Conservation (phyloP, 2,888 invertebrate species). For the Agrochola circellaris region DNA sequence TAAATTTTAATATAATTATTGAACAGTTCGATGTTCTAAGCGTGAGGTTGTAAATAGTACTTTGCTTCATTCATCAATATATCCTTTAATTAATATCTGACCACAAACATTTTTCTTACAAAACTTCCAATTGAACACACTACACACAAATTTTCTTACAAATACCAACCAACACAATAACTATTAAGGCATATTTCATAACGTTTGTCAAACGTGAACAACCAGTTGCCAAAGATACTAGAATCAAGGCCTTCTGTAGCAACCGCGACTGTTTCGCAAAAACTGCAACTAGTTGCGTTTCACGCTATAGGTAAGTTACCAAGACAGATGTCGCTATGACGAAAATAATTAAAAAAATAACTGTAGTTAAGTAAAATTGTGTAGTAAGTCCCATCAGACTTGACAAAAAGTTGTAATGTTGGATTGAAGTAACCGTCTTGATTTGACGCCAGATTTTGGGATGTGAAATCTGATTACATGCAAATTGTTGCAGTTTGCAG, state of each 20-base stretch:
- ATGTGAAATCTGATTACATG: constrained; percentile 56
- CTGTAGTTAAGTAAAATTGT: constrained; percentile 44
- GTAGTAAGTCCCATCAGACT: constrained; percentile 21
- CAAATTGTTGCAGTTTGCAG: constrained; percentile 21
- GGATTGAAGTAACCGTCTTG: constrained; percentile 29
- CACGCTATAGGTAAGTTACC: constrained; percentile 57
- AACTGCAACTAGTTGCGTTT: constrained; percentile 53
- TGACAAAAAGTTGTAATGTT: constrained; percentile 59
- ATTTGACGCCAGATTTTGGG: constrained; percentile 44
- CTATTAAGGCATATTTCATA: constrained; percentile 65
- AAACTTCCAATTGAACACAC: background rate
- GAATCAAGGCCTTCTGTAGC: constrained; percentile 62
- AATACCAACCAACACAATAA: constrained; percentile 49
- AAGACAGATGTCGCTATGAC: constrained; percentile 60
- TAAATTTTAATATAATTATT: too few relatives aligned
- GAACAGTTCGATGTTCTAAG: too few relatives aligned
- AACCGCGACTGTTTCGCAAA: constrained; percentile 60
- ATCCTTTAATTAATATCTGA: background rate
- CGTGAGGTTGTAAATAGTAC: too few relatives aligned
- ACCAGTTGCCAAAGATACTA: constrained; percentile 56
- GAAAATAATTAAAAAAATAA: constrained; percentile 67
- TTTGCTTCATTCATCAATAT: background rate
- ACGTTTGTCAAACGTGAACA: constrained; percentile 63
- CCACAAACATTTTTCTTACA: background rate
- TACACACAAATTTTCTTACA: constrained; percentile 35